Percentiles rank a stretch among this genome's conserved stretches.
Conservation (phyloP, 2,113 vertebrate species). For the Pseudopipra pipra region DNA sequence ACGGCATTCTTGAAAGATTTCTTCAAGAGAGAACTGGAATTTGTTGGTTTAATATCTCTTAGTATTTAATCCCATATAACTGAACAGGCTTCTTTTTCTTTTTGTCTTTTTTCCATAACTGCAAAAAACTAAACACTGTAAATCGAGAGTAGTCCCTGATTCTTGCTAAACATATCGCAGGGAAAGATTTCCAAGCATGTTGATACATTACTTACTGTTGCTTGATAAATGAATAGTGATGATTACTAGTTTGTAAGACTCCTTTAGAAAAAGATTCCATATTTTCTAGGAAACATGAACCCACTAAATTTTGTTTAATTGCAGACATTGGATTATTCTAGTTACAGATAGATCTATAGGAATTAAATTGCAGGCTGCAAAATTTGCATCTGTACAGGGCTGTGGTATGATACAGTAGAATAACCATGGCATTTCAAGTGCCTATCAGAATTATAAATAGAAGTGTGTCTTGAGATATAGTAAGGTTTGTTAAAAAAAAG, state of each 20-base stretch:
- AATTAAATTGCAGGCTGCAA: not conserved
- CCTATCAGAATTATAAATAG: not conserved
- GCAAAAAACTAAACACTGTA: not conserved
- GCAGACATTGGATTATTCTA: not conserved
- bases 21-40: not conserved
- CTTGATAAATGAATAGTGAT: not conserved
- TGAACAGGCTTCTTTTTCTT: not conserved
- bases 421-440: not conserved
- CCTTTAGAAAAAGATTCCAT: not conserved
- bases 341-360: not conserved
- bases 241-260: not conserved
- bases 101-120: not conserved
- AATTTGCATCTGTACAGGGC: not conserved
- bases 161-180: not conserved
- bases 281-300: not conserved
- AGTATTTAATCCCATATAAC: not conserved
- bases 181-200: not conserved
- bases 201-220: not conserved
- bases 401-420: not conserved
- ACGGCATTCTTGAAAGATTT: not conserved
- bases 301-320: not conserved
- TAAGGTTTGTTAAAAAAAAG: not conserved
- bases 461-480: not conserved
- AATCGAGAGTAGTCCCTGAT: not conserved
- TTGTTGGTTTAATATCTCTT: not conserved